Base-by-base conservation (phyloP, 2,797 vertebrate species). In the Macropodus opercularis region DNA sequence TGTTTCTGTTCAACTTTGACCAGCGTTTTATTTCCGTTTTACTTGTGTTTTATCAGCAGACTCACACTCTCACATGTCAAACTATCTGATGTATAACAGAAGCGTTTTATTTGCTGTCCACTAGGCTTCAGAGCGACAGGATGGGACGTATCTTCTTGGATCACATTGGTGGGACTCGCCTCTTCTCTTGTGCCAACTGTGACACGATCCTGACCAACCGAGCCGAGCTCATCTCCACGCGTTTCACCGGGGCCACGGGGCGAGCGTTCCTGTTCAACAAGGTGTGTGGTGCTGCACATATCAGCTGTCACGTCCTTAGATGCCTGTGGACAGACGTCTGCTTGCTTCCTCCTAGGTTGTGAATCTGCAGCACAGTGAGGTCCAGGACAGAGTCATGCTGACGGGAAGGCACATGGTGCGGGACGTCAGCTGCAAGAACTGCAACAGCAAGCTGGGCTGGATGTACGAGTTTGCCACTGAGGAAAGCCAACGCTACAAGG, bases 391-490 rank as follows among this genome's bases (percentile, higher is more conserved):
- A 17, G 96, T 98, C 74, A 99, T 99, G 97, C 93, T 99, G 79
- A 98, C 97, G 0, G 97, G 97, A 15, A 93, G 96, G 74, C 97
- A 98, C 91, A 98, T 98, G 96, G 97, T 98, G 80, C 94, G 96
- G 9, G 97, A 98, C 0, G 96, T 98, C 87, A 98, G 95, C 93
- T 99, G 96, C 90, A 99, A 98, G 87, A 98, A 98, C 93, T 98
- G 96, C 93, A 98, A 96, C 92, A 98, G 96, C 86, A 98, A 99
- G 82, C 91, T 98, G 67, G 97, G 96, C 50, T 98, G 96, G 97
- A 97, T 98, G 92, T 99, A 99, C 63, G 97, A 99, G 89, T 98
- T 98, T 14, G 96, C 97, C 75, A 98, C 96, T 0, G 97, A 99
- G 90, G 96, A 98, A 86, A 97, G 96, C 83, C 97, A 99, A 88